Conservation (phyloP, 2,888 invertebrate genomes). For the Eristalinus aeneus region DNA sequence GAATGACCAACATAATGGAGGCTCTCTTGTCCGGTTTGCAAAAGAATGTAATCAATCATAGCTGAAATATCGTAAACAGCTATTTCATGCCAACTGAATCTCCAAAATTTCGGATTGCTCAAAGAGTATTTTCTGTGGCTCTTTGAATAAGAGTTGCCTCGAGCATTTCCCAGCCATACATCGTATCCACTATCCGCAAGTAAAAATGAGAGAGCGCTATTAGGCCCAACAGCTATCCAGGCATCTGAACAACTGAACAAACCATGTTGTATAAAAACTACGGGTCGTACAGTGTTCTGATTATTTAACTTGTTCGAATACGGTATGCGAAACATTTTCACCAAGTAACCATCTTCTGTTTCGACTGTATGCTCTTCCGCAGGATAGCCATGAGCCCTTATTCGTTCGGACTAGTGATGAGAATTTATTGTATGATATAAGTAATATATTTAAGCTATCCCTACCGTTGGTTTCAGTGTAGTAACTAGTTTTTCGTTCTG, state of each 20-base stretch:
- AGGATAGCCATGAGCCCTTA: constrained; percentile 82
- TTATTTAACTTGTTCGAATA: constrained; percentile 74
- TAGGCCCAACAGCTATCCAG: constrained; percentile 75
- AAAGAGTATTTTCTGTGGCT: constrained; percentile 77
- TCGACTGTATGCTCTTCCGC: constrained; percentile 84
- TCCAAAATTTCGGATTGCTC: constrained; percentile 76
- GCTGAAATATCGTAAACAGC: constrained; percentile 83
- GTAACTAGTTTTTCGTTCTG: constrained; percentile 4
- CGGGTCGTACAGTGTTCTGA: constrained; percentile 69
- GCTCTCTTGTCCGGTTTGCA: constrained; percentile 72
- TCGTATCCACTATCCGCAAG: constrained; percentile 77
- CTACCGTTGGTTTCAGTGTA: constrained; percentile 21
- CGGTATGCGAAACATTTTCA: constrained; percentile 77
- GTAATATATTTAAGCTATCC: not conserved
- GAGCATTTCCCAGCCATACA: constrained; percentile 78
- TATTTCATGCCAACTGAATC: constrained; percentile 92
- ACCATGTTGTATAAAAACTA: constrained; percentile 82
- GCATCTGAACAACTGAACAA: constrained; percentile 75
- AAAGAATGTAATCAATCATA: constrained; percentile 76
- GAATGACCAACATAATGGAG: constrained; percentile 78
- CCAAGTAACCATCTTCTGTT: constrained; percentile 76
- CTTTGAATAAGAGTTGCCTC: constrained; percentile 76
- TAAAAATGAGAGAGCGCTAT: constrained; percentile 74
- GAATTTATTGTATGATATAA: not conserved
- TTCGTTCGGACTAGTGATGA: constrained; percentile 73